These are phyloP conservation scores for Rhombomys opimus DNA, from an alignment of 2,113 vertebrate genomes.

Conservation along the genomic window DNA sequence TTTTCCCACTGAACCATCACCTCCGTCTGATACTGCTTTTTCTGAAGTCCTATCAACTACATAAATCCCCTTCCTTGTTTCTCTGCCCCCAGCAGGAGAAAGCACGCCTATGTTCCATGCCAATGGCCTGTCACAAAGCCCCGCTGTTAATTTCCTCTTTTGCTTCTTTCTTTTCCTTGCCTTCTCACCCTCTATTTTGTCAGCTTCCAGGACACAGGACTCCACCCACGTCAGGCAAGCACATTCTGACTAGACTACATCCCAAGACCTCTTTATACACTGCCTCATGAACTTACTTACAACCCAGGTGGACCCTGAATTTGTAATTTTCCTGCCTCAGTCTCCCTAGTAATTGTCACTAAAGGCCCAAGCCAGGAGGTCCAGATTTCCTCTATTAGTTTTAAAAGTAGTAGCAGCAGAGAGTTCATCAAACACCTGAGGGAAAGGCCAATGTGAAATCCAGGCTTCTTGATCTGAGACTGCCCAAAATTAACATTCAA, in stretches of 20 bases:
- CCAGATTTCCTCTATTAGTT: background rate
- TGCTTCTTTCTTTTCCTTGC: too few species aligned
- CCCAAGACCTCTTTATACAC: background rate
- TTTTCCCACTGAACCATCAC: too few species aligned
- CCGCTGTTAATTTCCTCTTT: background rate
- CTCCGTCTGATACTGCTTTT: background rate
- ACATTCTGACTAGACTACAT: background rate
- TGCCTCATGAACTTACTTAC: background rate
- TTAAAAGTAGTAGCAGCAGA: background rate
- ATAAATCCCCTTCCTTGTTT: too few species aligned
- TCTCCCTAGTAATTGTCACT: background rate
- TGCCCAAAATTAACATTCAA: conserved; percentile 33
- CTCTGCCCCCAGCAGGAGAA: background rate
- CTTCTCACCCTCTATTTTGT: background rate
- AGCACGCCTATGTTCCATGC: background rate
- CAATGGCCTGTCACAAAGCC: background rate
- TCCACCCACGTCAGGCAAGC: background rate
- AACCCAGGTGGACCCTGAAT: background rate
- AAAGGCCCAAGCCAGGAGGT: background rate
- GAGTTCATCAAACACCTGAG: background rate
- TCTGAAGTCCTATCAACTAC: background rate
- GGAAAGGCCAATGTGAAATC: background rate
- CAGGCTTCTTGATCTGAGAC: background rate
- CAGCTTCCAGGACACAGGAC: background rate
- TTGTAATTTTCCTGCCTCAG: background rate